A percentile compares a stretch with the other conserved stretches of the same genome.
These are phyloP conservation scores for Terrapene triunguis DNA, from an alignment of 2,113 vertebrate genomes.

Conservation along the genomic window DNA sequence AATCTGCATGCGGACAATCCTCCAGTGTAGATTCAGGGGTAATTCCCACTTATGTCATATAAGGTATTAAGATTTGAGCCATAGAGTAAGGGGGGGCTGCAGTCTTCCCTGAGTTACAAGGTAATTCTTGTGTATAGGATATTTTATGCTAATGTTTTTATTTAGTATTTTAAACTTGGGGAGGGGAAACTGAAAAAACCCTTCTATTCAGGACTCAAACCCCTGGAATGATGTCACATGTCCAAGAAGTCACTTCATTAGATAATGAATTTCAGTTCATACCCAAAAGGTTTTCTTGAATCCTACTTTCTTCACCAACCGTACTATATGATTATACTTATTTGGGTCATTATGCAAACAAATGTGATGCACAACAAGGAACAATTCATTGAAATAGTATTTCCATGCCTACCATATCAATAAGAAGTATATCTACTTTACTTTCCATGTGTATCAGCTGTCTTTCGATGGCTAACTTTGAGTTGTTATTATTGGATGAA, in stretches of 20 bases:
- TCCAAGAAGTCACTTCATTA: not conserved
- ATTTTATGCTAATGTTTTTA: not conserved
- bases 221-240: not conserved
- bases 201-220: not conserved
- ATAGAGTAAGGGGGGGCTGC: constrained; percentile 15
- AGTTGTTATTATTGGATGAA: not conserved
- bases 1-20: constrained; percentile 29
- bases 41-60: constrained; percentile 36
- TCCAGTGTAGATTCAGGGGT: not conserved
- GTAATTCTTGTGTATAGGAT: not conserved
- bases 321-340: accelerated
- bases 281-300: not conserved
- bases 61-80: not conserved
- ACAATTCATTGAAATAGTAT: not conserved
- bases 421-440: not conserved
- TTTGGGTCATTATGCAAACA: accelerated
- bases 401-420: not conserved
- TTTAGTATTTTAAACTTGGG: not conserved
- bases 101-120: constrained; percentile 25
- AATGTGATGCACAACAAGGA: not conserved
- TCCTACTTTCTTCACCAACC: not conserved
- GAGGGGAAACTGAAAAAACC: not conserved
- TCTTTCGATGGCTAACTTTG: not conserved
- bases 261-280: not conserved
- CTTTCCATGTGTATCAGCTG: not conserved